Evolutionary conservation across 2,113 vertebrate genomes (phyloP).

Genomic region (Aphyosemion australe): DNA sequence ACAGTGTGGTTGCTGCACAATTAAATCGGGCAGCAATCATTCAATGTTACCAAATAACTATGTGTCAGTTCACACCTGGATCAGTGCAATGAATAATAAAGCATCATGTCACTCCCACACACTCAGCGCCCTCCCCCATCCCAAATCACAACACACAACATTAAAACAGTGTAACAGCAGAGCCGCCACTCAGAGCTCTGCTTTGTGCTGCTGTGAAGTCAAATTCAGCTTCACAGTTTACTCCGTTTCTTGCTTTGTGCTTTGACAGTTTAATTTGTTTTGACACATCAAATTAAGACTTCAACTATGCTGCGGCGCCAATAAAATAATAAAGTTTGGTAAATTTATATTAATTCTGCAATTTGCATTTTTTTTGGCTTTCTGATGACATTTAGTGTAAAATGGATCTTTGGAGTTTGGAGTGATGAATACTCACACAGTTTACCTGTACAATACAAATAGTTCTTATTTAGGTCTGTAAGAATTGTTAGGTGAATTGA

Average conservation of each 20-base stretch:
- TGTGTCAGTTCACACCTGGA: constrained; percentile 73
- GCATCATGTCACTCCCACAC: constrained; percentile 25
- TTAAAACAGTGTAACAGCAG: constrained; percentile 42
- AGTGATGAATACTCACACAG: too few species aligned
- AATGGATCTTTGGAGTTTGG: too few species aligned
- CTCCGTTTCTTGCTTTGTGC: constrained; percentile 10
- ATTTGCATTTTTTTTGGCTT: not conserved
- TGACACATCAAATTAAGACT: not conserved
- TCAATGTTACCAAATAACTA: constrained; percentile 82
- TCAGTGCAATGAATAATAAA: constrained; percentile 57
- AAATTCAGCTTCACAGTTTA: constrained; percentile 29
- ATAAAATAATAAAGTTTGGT: not conserved
- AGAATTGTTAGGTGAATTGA: too few species aligned
- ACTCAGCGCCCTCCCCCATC: not conserved
- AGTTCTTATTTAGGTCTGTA: too few species aligned
- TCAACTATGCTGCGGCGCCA: not conserved
- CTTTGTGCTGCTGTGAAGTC: constrained; percentile 17
- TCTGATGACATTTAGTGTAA: not conserved
- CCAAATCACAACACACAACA: constrained; percentile 30
- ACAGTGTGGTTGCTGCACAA: constrained; percentile 76
- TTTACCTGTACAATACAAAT: too few species aligned
- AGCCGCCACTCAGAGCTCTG: constrained; percentile 1
- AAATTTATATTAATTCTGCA: not conserved
- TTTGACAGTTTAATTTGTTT: constrained; percentile 29
- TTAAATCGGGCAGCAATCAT: constrained; percentile 79